Base-by-base conservation (phyloP, 2,113 vertebrate genomes). In the Paralichthys olivaceus region DNA sequence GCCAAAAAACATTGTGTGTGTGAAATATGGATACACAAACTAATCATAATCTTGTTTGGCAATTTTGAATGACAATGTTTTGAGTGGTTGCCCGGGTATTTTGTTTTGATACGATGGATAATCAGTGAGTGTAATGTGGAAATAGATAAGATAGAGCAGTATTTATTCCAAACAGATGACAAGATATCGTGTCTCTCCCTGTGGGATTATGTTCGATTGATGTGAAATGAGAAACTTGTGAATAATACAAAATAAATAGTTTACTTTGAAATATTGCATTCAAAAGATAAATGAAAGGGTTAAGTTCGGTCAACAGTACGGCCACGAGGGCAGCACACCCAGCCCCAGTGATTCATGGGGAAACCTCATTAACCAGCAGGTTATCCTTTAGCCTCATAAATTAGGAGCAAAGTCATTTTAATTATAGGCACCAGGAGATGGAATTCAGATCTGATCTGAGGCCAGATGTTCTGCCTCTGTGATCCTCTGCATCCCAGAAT, bases 151-250 rank as follows among this genome's bases (percentile, higher is more conserved):
- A 34, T n/a, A 72, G 47, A 67, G 29, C n/a, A 20, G 4, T n/a
- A 19, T 28, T 43, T 49, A 67, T 79, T 71, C 55, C 7, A 71
- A 51, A 26, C 67, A 78, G 51, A 55, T 65, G 81, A 73, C 47
- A 64, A 53, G 54, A 11, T n/a, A 58, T 60, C 2, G 0, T 20
- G 14, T 29, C 49, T n/a, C 26, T 63, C 19, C 15, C 64, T 70
- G 73, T 68, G 56, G 23, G 80, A 72, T 80, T 69, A 54, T 61
- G 74, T 58, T 13, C 60, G 73, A 57, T 78, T 68, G 20, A 51
- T 77, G 72, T 80, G 72, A 77, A 79, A 77, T 79, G 47, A 83
- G 60, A 72, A 65, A 56, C 71, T n/a, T 49, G 61, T n/a, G 32
- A 47, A 20, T 43, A 20, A 49, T 6, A 49, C 17, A 49, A 29